Conservation (phyloP, 2,113 vertebrate species). For the Epinephelus fuscoguttatus region DNA sequence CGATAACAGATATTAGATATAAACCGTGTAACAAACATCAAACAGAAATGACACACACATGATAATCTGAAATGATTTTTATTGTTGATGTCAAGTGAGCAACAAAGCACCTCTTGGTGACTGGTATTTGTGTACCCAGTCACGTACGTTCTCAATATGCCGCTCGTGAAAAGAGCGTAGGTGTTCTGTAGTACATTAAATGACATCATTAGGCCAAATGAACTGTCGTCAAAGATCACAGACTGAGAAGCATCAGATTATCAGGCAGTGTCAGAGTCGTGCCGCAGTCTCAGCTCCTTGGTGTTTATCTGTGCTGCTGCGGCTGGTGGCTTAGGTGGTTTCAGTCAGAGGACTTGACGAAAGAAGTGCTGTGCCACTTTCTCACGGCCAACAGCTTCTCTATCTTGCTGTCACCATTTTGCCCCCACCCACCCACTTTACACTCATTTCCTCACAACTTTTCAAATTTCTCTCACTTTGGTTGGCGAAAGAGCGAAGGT, state of each 20-base stretch:
- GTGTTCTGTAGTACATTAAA: not conserved
- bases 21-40: not conserved
- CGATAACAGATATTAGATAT: not conserved
- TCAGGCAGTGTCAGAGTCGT: not conserved
- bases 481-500: slow-evolving; percentile 46
- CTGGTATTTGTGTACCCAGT: not conserved
- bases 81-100: not conserved
- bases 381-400: slow-evolving; percentile 74
- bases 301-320: slow-evolving; percentile 43
- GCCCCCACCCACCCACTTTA: slow-evolving; percentile 57
- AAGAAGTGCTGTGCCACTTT: slow-evolving; percentile 70
- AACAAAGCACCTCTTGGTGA: not conserved
- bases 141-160: not conserved
- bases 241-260: not conserved
- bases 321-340: slow-evolving; percentile 60
- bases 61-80: not conserved
- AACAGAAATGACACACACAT: not conserved
- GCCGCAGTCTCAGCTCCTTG: slow-evolving; percentile 8
- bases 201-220: slow-evolving; percentile 5
- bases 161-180: not conserved
- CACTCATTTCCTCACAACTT: slow-evolving; percentile 36
- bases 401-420: slow-evolving; percentile 33
- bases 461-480: slow-evolving; percentile 37
- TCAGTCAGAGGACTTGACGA: slow-evolving; percentile 41
- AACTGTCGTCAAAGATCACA: not conserved